Percentiles rank a stretch among this genome's conserved stretches.
These are phyloP conservation scores for Tetramorium alpestre DNA, from an alignment of 1,140 invertebrate species.

Conservation along the genomic window DNA sequence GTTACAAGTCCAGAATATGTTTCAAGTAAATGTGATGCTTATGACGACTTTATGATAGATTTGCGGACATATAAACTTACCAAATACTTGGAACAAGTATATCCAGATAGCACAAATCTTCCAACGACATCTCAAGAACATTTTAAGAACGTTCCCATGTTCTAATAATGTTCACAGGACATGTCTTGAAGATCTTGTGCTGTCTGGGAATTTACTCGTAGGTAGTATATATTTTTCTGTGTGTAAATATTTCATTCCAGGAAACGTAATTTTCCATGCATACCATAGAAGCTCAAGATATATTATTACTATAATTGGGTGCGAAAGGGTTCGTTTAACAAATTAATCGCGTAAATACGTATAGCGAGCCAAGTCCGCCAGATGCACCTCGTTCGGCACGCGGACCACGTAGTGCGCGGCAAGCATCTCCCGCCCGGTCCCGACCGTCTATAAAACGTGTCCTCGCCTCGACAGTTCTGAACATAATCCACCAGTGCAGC, in stretches of 20 bases:
- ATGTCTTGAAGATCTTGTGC: too few relatives aligned
- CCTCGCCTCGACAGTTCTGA: constrained; percentile 14
- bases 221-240: too few relatives aligned
- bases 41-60: too few relatives aligned
- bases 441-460: constrained; percentile 50
- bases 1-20: too few relatives aligned
- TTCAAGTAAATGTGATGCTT: too few relatives aligned
- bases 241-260: neutral
- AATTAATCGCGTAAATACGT: constrained; percentile 21
- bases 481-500: constrained; percentile 35
- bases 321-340: neutral
- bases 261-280: neutral
- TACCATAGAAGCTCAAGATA: neutral
- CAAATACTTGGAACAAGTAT: too few relatives aligned
- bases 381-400: neutral
- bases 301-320: constrained; percentile 8
- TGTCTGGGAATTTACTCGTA: too few relatives aligned
- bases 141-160: too few relatives aligned
- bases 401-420: constrained; percentile 27
- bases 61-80: too few relatives aligned
- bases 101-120: too few relatives aligned
- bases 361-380: neutral
- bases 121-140: too few relatives aligned
- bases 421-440: constrained; percentile 8
- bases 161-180: too few relatives aligned